These are phyloP conservation scores for Hemitrygon akajei DNA, from an alignment of 2,797 vertebrate genomes.

Conservation along the genomic window DNA sequence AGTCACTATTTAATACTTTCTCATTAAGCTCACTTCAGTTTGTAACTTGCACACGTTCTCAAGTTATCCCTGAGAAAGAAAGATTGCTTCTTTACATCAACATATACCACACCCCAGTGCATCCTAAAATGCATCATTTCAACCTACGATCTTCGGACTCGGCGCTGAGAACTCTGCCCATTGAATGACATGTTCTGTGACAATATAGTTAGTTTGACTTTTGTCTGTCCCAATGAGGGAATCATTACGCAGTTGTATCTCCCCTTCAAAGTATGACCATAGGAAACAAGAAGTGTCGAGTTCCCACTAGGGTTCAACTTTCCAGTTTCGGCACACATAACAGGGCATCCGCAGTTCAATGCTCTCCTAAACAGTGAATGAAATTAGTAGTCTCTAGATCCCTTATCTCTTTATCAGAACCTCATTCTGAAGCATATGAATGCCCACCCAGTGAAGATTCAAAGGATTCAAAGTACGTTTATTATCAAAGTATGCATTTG, in stretches of 20 bases:
- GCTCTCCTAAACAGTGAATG: neutral
- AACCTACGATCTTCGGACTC: neutral
- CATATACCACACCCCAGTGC: no score
- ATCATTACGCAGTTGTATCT: neutral
- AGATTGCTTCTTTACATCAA: no score
- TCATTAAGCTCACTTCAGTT: no score
- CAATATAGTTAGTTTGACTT: neutral
- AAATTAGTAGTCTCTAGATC: neutral
- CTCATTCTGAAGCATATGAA: neutral
- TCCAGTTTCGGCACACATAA: neutral
- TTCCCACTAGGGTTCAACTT: neutral
- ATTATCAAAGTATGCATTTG: no score
- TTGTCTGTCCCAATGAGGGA: neutral
- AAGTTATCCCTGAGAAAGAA: no score
- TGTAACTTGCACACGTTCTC: no score
- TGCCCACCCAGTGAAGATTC: no score
- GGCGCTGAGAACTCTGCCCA: neutral
- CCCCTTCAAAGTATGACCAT: neutral
- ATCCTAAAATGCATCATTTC: no score
- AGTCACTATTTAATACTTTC: no score
- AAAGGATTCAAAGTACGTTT: no score
- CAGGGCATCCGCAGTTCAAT: neutral
- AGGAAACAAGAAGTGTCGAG: neutral
- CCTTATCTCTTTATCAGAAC: neutral
- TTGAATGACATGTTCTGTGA: neutral